Evolutionary conservation across 1,140 invertebrate genomes (phyloP), one percentile per base, ranked within the genome.

Genomic region (Pachypeltis micranthus): DNA sequence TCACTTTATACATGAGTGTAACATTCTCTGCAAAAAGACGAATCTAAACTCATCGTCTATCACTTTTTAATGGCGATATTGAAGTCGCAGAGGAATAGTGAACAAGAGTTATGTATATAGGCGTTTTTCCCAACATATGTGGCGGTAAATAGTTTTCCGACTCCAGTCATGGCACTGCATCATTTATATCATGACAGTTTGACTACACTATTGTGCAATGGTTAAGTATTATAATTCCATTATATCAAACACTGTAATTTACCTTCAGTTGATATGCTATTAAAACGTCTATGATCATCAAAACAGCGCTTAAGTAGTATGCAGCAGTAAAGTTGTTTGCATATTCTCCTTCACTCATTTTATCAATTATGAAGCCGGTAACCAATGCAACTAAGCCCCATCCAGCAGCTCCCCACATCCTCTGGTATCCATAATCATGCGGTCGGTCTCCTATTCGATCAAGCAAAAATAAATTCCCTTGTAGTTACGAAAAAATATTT

Each of bases 221-320:
- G n/a, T n/a, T n/a, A 93, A 86, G 67, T 86, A 89, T 71, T 92
- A 87, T 54, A 93, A 80, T 1, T 83, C 83, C 69, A 86, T 83
- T n/a, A n/a, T n/a, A n/a, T n/a, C n/a, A n/a, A n/a, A n/a, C n/a
- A n/a, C n/a, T n/a, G n/a, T n/a, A 27, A 28, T 24, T 63, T 62
- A 70, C 69, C 65, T 76, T 76, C 39, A 81, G 70, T 63, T 71
- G 83, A 27, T 77, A 77, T 0, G 87, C 87, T 0, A 84, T 79
- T 2, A 85, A 66, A 23, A 90, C 75, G 74, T 90, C 85, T 0
- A 86, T 74, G 26, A 81, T 70, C 71, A 91, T 75, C 28, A 87
- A 79, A 0, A 84, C 72, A 2, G 85, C 72, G 72, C 87, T 83
- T 39, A 93, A 77, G 69, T 87, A 84, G 74, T 91, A 91, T 31